Conservation (phyloP, 2,888 invertebrate genomes). For the Steinernema carpocapsae region DNA sequence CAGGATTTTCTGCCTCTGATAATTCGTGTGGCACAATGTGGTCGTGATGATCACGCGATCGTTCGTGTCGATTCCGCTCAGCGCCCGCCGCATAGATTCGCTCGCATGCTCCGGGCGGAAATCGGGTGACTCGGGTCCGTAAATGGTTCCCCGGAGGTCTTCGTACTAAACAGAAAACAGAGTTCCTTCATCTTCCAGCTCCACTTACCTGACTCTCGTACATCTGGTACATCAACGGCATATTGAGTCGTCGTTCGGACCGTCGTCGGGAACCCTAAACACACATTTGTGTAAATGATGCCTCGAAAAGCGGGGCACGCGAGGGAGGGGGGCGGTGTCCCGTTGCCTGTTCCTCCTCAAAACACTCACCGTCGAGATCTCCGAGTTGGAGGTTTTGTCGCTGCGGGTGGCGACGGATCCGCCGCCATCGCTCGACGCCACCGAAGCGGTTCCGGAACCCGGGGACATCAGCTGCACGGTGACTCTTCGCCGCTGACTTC, state of each 20-base stretch:
- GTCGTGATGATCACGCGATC: constrained; percentile 63
- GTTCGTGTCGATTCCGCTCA: constrained; percentile 65
- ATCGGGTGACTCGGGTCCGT: constrained; percentile 63
- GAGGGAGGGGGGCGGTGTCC: constrained; percentile 4
- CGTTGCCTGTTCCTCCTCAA: neutral
- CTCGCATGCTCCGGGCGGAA: constrained; percentile 66
- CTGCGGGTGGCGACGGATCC: constrained; percentile 17
- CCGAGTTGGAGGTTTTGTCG: constrained; percentile 28
- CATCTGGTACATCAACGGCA: constrained; percentile 66
- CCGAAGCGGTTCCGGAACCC: neutral
- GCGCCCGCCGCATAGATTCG: constrained; percentile 58
- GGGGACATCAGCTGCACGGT: constrained; percentile 29
- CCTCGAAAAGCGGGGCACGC: neutral
- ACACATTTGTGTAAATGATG: neutral
- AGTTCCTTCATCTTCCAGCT: neutral
- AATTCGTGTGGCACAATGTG: constrained; percentile 63
- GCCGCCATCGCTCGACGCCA: constrained; percentile 16
- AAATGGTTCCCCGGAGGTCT: constrained; percentile 64
- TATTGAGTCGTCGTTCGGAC: constrained; percentile 51
- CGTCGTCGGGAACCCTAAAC: constrained; percentile 22
- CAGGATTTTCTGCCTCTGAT: constrained; percentile 67
- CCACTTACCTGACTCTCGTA: constrained; percentile 60
- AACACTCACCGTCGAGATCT: constrained; percentile 5
- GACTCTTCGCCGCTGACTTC: constrained; percentile 1
- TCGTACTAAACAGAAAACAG: constrained; percentile 52